Evolutionary conservation across 1,140 invertebrate species (phyloP), one percentile per base, ranked within the genome.

Genomic region (Anastrepha ludens): DNA sequence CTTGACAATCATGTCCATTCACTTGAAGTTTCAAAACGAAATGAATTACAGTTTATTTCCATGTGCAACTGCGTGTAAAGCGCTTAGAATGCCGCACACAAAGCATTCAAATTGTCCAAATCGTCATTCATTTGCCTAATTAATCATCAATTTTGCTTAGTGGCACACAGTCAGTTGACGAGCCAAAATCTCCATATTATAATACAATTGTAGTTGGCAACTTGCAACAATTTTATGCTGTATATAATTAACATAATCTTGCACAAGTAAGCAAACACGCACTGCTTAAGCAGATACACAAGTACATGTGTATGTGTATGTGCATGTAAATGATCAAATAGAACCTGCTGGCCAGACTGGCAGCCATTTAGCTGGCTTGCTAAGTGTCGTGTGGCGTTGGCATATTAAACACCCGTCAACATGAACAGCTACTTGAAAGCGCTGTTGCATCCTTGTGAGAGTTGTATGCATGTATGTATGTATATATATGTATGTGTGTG

Each of bases 81-180:
- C 17, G 20, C 4, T 81, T 58, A 81, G 74, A 81, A 81, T 81
- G 50, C n/a, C n/a, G 17, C 74, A 81, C 74, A 47, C 47, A 17
- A 64, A 55, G 7, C 50, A 55, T 41, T 9, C 74, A n/a, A 81
- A 81, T 81, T 81, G 74, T n/a, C n/a, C 9, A 81, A 81, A 81
- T 81, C 74, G 74, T 81, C 74, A 81, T 81, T 55, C 47, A 81
- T 81, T 81, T 81, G 74, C 47, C 9, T 81, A 81, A 81, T 81
- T 81, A 81, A 81, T 81, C 74, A 55, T 81, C 47, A 81, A 81
- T 81, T 81, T 81, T 81, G 44, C n/a, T 8, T 13, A 81, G 41
- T 29, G 44, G n/a, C 47, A 20, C 47, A 55, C 17, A 81, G 74
- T 20, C 17, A 81, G 74, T 20, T 81, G 74, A 29, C 74, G n/a